These are phyloP conservation scores for Mus spicilegus DNA, from an alignment of 2,113 vertebrate species.

Conservation along the genomic window DNA sequence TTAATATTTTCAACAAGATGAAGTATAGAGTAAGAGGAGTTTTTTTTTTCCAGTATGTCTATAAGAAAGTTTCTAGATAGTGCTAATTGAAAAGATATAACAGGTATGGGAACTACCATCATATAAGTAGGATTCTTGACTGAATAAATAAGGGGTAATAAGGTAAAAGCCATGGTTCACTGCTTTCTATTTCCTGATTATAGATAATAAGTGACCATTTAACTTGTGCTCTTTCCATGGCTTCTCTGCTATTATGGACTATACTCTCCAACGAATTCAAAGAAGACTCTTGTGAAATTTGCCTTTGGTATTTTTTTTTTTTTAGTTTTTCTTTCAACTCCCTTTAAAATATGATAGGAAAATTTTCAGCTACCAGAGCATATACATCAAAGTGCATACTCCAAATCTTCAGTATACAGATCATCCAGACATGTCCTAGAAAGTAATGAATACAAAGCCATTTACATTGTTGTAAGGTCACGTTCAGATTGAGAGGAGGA, in stretches of 20 bases:
- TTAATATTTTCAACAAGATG: background rate
- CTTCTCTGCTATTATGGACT: background rate
- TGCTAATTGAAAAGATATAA: background rate
- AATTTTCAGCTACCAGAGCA: background rate
- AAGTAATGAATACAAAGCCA: background rate
- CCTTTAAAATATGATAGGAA: background rate
- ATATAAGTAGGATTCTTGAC: background rate
- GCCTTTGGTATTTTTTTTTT: too few relatives aligned
- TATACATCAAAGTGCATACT: background rate
- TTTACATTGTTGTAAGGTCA: background rate
- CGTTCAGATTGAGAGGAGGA: background rate
- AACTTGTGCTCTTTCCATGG: fast-evolving
- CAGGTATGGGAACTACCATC: background rate
- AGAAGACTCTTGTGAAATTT: background rate
- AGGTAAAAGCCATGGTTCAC: background rate
- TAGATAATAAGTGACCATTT: background rate
- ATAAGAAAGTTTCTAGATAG: background rate
- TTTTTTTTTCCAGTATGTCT: background rate
- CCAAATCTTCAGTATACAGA: background rate
- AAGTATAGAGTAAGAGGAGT: background rate
- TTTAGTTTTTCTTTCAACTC: background rate
- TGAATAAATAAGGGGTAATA: background rate
- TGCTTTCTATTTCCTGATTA: background rate
- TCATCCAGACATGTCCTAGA: fast-evolving
- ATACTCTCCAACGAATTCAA: background rate